Evolutionary conservation across 1,140 invertebrate species (phyloP).

Genomic region (Dendroctonus valens): DNA sequence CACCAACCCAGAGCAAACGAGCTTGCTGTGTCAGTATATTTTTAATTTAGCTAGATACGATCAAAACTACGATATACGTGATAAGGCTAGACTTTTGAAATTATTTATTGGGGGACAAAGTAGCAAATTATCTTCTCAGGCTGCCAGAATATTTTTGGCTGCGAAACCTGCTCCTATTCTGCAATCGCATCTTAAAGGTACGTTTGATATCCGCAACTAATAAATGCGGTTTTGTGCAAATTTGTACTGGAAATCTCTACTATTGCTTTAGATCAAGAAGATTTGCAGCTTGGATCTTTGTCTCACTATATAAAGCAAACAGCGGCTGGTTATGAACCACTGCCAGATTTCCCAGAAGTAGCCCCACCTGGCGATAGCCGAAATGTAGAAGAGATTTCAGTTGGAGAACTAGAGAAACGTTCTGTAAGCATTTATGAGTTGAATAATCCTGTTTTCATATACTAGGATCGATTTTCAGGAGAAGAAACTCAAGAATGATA

Average conservation of each 20-base stretch:
- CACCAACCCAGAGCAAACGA: slow-evolving; percentile 84
- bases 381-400: slow-evolving; percentile 64
- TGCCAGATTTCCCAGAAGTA: slow-evolving; percentile 80
- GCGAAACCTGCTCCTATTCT: slow-evolving; percentile 84
- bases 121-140: slow-evolving; percentile 64
- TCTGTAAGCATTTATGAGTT: slow-evolving; percentile 31
- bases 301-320: slow-evolving; percentile 90
- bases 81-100: slow-evolving; percentile 83
- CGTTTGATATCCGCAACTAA: too few relatives aligned
- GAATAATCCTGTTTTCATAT: not conserved
- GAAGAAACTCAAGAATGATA: slow-evolving; percentile 39
- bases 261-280: slow-evolving; percentile 64
- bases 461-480: slow-evolving; percentile 33
- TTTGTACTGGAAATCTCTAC: too few relatives aligned
- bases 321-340: slow-evolving; percentile 82
- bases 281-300: slow-evolving; percentile 91
- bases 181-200: slow-evolving; percentile 67
- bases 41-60: slow-evolving; percentile 97
- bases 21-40: slow-evolving; percentile 88
- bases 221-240: too few relatives aligned
- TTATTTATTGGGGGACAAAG: slow-evolving; percentile 74
- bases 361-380: slow-evolving; percentile 76
- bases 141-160: slow-evolving; percentile 83
- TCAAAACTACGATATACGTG: slow-evolving; percentile 96
- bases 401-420: slow-evolving; percentile 35